These are phyloP conservation scores for Pyrgus malvae DNA, from an alignment of 2,888 invertebrate genomes.

Conservation along the genomic window DNA sequence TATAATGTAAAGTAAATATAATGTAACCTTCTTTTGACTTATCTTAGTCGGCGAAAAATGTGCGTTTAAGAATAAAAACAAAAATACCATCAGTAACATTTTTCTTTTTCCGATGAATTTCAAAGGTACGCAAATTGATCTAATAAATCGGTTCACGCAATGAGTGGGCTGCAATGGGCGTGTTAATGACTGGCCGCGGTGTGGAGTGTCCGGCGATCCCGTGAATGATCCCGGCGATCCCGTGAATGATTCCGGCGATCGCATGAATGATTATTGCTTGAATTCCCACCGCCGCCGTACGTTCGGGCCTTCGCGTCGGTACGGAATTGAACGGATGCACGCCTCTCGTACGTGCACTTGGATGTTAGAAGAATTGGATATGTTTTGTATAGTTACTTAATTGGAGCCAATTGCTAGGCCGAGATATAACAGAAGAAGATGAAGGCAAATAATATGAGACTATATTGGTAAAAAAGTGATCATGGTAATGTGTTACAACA, in stretches of 20 bases:
- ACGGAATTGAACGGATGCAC: conserved; percentile 62
- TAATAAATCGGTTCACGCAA: conserved; percentile 69
- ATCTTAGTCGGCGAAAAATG: no score
- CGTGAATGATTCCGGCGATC: conserved; percentile 72
- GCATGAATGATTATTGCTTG: conserved; percentile 74
- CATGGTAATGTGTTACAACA: no score
- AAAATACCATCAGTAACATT: background rate
- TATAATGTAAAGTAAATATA: no score
- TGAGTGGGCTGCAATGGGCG: conserved; percentile 69
- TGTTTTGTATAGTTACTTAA: background rate
- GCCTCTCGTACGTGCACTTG: conserved; percentile 41
- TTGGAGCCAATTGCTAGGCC: no score
- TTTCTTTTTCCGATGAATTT: background rate
- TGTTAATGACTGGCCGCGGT: conserved; percentile 63
- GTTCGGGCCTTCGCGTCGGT: conserved; percentile 65
- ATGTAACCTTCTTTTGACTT: no score
- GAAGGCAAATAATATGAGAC: no score
- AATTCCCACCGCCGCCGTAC: conserved; percentile 55
- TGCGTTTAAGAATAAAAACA: no score
- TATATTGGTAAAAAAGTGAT: no score
- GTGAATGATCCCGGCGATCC: conserved; percentile 73
- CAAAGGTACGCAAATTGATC: conserved; percentile 36
- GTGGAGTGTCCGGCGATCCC: conserved; percentile 67
- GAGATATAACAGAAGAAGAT: no score
- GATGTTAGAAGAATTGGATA: conserved; percentile 32